These are phyloP conservation scores for human (Homo sapiens) DNA, from an alignment of 2,113 vertebrate species.

Conservation along the genomic window GRCh38 chr1:240251001-240251500, in stretches of 20 bases:
- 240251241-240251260: not conserved
- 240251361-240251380: not conserved
- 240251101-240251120: not conserved
- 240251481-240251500: not conserved
- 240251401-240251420: not conserved
- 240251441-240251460: not conserved
- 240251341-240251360: not conserved
- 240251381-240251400: not conserved
- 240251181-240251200: not conserved
- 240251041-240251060: not conserved
- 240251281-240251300: not conserved
- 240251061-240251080: not conserved
- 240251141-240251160: not conserved
- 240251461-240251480: not conserved
- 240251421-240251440: not conserved
- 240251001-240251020: not conserved
- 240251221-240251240: not conserved
- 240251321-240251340: not conserved
- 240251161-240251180: not conserved
- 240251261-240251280: not conserved
- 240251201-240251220: not conserved
- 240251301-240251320: not conserved
- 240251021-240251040: not conserved
- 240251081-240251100: not conserved
- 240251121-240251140: not conserved